Base-by-base conservation (phyloP, 2,797 vertebrate species). In the Ibycter americanus region DNA sequence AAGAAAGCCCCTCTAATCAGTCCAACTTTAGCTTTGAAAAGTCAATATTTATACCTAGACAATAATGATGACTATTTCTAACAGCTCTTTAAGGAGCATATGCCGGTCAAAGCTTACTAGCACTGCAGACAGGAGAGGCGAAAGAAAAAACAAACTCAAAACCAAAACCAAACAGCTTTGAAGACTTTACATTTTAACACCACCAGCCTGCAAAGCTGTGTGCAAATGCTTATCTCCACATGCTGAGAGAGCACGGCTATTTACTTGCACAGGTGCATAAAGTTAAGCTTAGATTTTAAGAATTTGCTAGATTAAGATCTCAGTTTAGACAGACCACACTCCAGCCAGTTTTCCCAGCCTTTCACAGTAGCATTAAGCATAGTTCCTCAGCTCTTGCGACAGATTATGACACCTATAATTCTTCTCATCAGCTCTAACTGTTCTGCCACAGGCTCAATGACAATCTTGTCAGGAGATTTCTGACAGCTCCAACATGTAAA, bases 401-500 rank as follows among this genome's bases (percentile, higher is more conserved):
- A 93, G 29, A 90, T 93, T 87, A 52, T 42, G 51, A 52, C 77
- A 73, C 23, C 31, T 77, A 8, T 40, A 81, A 87, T 52, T 88
- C 74, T 78, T 83, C 84, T 72, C 80, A 66, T 91, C 88, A 86
- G 23, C 38, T 83, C 9, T 65, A 44, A 78, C 56, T 87, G 87
- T 73, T 72, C 65, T 87, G 70, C 58, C 73, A 83, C 0, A 0
- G 32, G 46, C 34, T 38, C 51, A 76, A 13, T 55, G 77, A 93
- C 80, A 95, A 58, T 47, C 29, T 91, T 80, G 62, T 90, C 77
- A 89, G 47, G 36, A 83, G 47, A 55, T 65, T 90, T 82, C 80
- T 95, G 87, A 96, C 93, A 97, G 87, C 70, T 92, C 23, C 62
- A 90, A 52, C 18, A 56, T 52, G 52, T 56, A 87, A 34, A 77